phyloP scores from a whole-genome alignment of 2,797 vertebrate species.

The Ptychobarbus kaznakovi region DNA sequence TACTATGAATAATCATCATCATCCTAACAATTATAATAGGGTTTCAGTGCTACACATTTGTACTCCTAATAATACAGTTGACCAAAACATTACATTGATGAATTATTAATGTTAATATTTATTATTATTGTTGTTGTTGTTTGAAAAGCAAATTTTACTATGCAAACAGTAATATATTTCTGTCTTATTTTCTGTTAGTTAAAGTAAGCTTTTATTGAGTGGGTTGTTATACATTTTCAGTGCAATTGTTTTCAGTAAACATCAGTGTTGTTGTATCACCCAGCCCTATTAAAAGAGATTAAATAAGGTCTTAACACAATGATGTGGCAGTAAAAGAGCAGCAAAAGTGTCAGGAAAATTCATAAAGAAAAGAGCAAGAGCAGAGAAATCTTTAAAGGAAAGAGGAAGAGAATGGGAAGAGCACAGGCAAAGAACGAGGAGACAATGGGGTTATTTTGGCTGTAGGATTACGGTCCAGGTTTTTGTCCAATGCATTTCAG shows the following conservation, averaged over 20 bases:
- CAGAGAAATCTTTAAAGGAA: background rate
- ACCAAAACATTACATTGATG: background rate
- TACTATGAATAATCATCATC: background rate
- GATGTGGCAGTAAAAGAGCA: background rate
- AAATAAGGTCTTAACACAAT: background rate
- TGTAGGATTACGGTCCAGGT: slow-evolving; percentile 7
- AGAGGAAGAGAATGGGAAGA: background rate
- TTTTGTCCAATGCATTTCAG: slow-evolving; percentile 23
- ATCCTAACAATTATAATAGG: background rate
- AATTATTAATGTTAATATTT: background rate
- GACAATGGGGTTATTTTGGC: background rate
- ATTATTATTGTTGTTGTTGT: background rate
- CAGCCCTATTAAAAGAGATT: background rate
- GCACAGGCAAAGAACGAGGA: background rate
- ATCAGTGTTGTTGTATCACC: background rate
- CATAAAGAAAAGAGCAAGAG: background rate
- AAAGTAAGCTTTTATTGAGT: background rate
- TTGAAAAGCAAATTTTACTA: background rate
- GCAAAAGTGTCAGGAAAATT: background rate
- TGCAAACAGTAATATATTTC: background rate
- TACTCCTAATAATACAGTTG: background rate
- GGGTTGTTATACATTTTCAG: background rate
- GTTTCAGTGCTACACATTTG: too few species aligned
- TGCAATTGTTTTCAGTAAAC: background rate
- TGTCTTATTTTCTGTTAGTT: background rate